Conservation (phyloP, 2,797 vertebrate genomes). For the Tarsius wallacei region DNA sequence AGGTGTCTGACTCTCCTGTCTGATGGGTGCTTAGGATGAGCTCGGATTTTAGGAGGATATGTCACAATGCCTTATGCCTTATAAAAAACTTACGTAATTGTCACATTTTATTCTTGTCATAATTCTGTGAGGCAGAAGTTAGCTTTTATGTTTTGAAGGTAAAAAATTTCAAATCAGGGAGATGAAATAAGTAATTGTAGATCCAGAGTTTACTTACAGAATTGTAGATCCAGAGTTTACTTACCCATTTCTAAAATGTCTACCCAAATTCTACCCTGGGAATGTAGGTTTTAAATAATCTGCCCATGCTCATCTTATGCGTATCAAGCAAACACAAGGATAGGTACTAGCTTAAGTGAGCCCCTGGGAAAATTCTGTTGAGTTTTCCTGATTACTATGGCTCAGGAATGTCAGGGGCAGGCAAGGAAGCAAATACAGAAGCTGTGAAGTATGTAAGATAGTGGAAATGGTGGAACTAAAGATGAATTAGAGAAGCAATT, state of each 20-base stretch:
- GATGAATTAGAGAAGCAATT: neutral
- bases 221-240: neutral
- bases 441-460: neutral
- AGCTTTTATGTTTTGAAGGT: neutral
- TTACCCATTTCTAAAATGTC: neutral
- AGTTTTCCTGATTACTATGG: neutral
- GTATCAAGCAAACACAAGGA: no score
- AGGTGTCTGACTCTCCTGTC: neutral
- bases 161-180: neutral
- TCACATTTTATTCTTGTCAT: neutral
- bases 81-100: neutral
- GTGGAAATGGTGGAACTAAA: neutral
- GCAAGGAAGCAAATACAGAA: neutral
- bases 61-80: neutral
- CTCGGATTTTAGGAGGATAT: neutral
- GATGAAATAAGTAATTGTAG: neutral
- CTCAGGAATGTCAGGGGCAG: neutral
- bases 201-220: neutral
- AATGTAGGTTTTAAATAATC: no score
- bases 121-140: conserved; percentile 47
- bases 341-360: neutral
- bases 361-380: neutral
- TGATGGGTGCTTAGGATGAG: neutral
- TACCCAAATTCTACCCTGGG: neutral
- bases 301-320: no score